A percentile compares a stretch with the other conserved stretches of the same genome.
phyloP scores from a whole-genome alignment of 2,113 vertebrate genomes.

The Propithecus coquereli region DNA sequence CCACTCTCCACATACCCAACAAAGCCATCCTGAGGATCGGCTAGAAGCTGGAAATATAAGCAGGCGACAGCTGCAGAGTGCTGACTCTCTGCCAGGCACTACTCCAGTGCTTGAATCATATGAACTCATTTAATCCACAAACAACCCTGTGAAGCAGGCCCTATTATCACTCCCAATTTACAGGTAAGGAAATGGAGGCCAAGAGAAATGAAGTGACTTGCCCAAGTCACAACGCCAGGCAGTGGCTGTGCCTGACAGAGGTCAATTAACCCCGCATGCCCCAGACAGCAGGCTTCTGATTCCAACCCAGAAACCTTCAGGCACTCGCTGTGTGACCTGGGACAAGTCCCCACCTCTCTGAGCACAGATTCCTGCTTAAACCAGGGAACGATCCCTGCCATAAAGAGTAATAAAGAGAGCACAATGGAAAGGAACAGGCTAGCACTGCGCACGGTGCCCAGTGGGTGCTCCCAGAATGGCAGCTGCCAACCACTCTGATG shows the following conservation, averaged over 20 bases:
- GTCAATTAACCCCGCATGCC: not conserved
- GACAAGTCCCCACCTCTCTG: not conserved
- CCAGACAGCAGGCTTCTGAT: not conserved
- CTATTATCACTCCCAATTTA: not conserved
- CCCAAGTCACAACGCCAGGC: not conserved
- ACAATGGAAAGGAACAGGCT: not conserved
- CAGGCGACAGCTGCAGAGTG: not conserved
- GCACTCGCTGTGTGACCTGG: not conserved
- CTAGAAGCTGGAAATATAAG: not conserved
- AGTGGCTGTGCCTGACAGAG: not conserved
- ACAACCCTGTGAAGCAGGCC: not conserved
- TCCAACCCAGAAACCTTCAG: not conserved
- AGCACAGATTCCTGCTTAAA: not conserved
- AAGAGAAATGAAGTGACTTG: not conserved
- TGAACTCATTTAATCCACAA: not conserved
- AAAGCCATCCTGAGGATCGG: not conserved
- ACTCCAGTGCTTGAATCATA: not conserved
- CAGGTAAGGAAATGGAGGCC: not conserved
- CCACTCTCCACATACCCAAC: not conserved
- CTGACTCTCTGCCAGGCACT: not conserved
- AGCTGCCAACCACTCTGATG: not conserved
- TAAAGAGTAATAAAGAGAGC: not conserved
- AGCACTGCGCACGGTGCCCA: fast-evolving
- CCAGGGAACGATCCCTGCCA: not conserved
- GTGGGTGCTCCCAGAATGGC: not conserved